Conservation (phyloP, 2,797 vertebrate species). For the Sylvia borin region DNA sequence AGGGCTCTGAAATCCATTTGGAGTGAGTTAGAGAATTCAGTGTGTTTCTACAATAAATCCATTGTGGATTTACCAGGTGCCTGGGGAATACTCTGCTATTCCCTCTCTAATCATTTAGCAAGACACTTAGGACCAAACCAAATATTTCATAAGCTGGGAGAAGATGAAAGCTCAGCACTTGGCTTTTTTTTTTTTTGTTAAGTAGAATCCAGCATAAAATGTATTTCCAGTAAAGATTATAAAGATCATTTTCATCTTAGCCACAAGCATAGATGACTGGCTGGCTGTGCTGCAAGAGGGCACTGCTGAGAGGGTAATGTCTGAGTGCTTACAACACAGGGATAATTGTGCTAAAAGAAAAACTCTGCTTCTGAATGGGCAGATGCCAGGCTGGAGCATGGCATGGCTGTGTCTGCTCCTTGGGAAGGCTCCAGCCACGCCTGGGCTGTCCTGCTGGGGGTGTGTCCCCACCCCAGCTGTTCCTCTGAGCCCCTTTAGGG, state of each 20-base stretch:
- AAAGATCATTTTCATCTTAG: neutral
- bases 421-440: neutral
- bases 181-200: neutral
- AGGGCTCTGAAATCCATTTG: conserved; percentile 23
- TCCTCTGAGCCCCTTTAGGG: neutral
- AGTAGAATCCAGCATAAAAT: neutral
- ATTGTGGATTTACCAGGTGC: conserved; percentile 41
- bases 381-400: neutral
- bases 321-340: neutral
- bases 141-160: conserved; percentile 11
- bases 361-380: neutral
- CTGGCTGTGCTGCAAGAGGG: neutral
- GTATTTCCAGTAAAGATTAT: neutral
- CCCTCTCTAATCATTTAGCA: neutral
- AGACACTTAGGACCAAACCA: conserved; percentile 47
- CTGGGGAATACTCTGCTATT: conserved; percentile 22
- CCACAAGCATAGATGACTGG: neutral
- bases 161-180: neutral
- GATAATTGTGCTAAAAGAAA: neutral
- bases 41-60: conserved; percentile 32
- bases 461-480: neutral
- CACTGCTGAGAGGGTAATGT: neutral
- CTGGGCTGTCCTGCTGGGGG: neutral
- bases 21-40: neutral
- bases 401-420: neutral